phyloP scores from a whole-genome alignment of 2,888 invertebrate species.

The Oscheius onirici region DNA sequence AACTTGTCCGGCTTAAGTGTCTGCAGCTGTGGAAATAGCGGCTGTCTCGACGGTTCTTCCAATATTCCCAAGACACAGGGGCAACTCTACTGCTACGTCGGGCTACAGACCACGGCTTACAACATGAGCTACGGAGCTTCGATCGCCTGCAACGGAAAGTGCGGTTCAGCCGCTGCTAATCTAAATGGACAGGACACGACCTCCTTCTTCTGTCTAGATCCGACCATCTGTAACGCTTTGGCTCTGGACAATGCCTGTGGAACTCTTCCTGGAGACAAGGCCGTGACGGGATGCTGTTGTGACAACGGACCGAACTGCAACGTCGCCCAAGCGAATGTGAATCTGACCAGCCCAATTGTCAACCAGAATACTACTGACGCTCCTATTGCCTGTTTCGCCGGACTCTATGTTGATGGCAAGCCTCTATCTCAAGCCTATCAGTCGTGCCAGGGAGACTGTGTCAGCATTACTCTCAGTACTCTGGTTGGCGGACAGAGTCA shows the following conservation, averaged over 20 bases:
- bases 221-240: slow-evolving; percentile 41
- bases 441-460: slow-evolving; percentile 53
- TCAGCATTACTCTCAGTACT: slow-evolving; percentile 38
- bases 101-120: slow-evolving; percentile 27
- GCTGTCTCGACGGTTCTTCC: slow-evolving; percentile 44
- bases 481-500: slow-evolving; percentile 28
- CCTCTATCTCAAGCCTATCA: not conserved
- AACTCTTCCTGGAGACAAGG: slow-evolving; percentile 36
- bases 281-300: slow-evolving; percentile 48
- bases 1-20: not conserved
- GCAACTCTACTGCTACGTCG: slow-evolving; percentile 42
- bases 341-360: not conserved
- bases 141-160: slow-evolving; percentile 41
- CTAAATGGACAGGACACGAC: slow-evolving; percentile 36
- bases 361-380: slow-evolving; percentile 35
- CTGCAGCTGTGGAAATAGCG: slow-evolving; percentile 39
- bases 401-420: slow-evolving; percentile 43
- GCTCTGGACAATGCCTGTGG: slow-evolving; percentile 44
- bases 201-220: slow-evolving; percentile 48
- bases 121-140: not conserved
- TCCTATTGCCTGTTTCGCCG: slow-evolving; percentile 53
- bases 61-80: slow-evolving; percentile 32
- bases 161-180: slow-evolving; percentile 39
- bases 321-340: slow-evolving; percentile 16
- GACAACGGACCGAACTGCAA: slow-evolving; percentile 52